A percentile compares a stretch with the other conserved stretches of the same genome.
Conservation (phyloP, 2,888 invertebrate genomes). For the Drosophila paramelanica region DNA sequence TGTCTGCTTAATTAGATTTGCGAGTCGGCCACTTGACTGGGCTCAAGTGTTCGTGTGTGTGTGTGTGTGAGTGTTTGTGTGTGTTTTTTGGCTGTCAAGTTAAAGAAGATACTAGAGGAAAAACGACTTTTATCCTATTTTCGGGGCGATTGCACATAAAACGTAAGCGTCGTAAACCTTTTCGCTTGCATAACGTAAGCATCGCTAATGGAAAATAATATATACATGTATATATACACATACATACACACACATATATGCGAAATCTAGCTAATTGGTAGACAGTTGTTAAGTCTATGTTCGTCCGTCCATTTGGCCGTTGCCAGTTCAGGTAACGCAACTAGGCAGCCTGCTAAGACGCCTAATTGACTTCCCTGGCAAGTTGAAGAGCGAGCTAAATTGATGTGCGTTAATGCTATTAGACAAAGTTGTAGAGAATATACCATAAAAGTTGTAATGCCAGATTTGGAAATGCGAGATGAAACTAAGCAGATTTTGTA, state of each 20-base stretch:
- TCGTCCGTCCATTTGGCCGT: background rate
- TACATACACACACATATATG: constrained; percentile 3
- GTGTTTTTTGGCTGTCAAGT: constrained; percentile 40
- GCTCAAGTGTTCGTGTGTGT: constrained; percentile 6
- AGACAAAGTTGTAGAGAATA: constrained; percentile 7
- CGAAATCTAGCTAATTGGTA: background rate
- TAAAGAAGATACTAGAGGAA: constrained; percentile 22
- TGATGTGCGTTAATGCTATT: constrained; percentile 32
- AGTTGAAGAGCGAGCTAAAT: constrained; percentile 30
- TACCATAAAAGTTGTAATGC: too few species aligned
- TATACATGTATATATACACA: constrained; percentile 25
- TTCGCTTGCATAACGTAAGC: constrained; percentile 29
- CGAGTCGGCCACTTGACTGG: constrained; percentile 45
- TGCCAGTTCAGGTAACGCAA: constrained; percentile 41
- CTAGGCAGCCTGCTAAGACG: constrained; percentile 51
- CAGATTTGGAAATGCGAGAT: too few species aligned
- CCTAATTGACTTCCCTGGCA: constrained; percentile 59
- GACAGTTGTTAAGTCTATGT: constrained; percentile 5
- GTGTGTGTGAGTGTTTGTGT: constrained; percentile 10
- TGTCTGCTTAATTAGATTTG: constrained; percentile 74
- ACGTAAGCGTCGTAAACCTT: constrained; percentile 68
- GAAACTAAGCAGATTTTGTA: background rate
- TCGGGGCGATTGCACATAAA: constrained; percentile 58
- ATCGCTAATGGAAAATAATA: constrained; percentile 68
- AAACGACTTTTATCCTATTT: constrained; percentile 22